These are phyloP conservation scores for Aphodius sticticus DNA, from an alignment of 2,888 invertebrate species.

Conservation along the genomic window DNA sequence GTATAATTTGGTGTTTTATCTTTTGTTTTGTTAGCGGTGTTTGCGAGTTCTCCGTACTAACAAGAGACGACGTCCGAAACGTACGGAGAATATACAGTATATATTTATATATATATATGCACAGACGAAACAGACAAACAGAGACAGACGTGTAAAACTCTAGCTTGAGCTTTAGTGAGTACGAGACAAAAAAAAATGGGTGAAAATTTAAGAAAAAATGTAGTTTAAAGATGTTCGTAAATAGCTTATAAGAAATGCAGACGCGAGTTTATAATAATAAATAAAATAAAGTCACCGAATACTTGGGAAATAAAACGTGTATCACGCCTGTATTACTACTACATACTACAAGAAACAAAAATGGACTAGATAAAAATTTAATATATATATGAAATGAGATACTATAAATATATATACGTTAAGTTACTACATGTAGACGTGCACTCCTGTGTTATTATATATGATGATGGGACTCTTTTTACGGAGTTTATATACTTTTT, in stretches of 20 bases:
- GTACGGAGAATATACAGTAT: background rate
- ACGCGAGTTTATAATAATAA: constrained; percentile 34
- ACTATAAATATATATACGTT: constrained; percentile 35
- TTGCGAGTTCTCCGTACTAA: background rate
- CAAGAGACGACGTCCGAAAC: constrained; percentile 10
- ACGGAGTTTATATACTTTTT: constrained; percentile 35
- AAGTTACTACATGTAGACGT: constrained; percentile 39
- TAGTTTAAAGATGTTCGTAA: constrained; percentile 49
- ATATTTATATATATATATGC: too few species aligned
- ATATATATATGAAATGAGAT: constrained; percentile 29
- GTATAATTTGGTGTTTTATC: background rate
- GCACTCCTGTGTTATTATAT: constrained; percentile 37
- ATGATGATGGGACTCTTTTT: constrained; percentile 31
- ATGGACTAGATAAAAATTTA: constrained; percentile 35
- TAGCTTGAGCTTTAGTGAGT: constrained; percentile 54
- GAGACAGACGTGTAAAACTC: constrained; percentile 35
- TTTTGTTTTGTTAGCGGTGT: background rate
- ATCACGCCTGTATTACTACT: constrained; percentile 37
- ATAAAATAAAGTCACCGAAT: constrained; percentile 23
- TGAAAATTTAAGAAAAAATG: constrained; percentile 48
- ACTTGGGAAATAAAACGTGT: constrained; percentile 30
- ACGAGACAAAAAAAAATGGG: constrained; percentile 47
- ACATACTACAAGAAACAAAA: constrained; percentile 30
- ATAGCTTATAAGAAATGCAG: constrained; percentile 53
- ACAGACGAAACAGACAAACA: constrained; percentile 9